A percentile compares a stretch with the other conserved stretches of the same genome.
phyloP scores from a whole-genome alignment of 2,797 vertebrate genomes.

The Psittacula echo region DNA sequence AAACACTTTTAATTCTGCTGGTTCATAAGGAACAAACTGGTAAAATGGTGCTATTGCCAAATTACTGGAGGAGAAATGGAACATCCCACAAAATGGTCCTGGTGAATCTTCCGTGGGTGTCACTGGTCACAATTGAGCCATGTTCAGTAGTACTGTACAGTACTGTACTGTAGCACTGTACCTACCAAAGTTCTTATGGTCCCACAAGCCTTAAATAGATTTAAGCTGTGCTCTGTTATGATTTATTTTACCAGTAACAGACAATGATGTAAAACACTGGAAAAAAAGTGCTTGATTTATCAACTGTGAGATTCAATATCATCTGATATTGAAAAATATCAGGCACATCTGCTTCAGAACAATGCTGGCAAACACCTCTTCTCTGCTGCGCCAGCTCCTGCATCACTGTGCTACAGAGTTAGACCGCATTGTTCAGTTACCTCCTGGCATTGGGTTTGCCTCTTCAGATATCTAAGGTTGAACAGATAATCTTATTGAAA shows the following conservation, averaged over 20 bases:
- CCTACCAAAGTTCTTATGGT: background rate
- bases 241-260: background rate
- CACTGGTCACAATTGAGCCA: background rate
- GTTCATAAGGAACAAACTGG: background rate
- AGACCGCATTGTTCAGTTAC: background rate
- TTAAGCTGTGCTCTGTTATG: background rate
- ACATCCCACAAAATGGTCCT: background rate
- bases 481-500: background rate
- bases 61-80: background rate
- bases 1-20: background rate
- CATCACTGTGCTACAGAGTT: background rate
- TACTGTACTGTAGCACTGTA: background rate
- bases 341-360: background rate
- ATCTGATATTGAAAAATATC: background rate
- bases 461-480: background rate
- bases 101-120: background rate
- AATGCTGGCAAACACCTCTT: constrained; percentile 9
- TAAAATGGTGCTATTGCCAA: background rate
- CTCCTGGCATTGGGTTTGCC: background rate
- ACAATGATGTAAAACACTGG: background rate
- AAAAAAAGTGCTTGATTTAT: background rate
- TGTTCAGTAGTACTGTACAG: background rate
- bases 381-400: background rate
- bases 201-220: background rate
- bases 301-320: background rate